A percentile compares a stretch with the other conserved stretches of the same genome.
phyloP scores from a whole-genome alignment of 2,888 invertebrate genomes.

The Platycnemis pennipes region DNA sequence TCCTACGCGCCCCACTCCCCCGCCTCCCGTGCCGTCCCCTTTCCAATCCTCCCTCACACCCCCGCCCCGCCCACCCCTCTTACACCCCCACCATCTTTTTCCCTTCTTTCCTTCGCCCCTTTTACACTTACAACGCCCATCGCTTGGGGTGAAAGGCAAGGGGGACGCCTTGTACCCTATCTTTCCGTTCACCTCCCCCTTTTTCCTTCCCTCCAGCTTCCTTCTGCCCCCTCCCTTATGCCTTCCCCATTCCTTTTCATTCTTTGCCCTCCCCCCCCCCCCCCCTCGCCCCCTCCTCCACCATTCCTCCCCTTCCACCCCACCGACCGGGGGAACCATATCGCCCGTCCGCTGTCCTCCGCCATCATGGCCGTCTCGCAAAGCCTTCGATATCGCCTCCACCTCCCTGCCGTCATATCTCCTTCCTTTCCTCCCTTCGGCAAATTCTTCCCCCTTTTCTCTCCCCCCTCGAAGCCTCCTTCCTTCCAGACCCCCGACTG shows the following conservation, averaged over 20 bases:
- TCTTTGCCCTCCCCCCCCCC: not conserved
- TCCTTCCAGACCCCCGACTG: not conserved
- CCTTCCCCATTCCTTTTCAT: not conserved
- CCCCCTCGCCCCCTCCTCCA: not conserved
- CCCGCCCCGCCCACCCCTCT: not conserved
- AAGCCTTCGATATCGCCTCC: constrained; percentile 51
- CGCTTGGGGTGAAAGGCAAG: not conserved
- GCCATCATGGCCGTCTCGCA: constrained; percentile 53
- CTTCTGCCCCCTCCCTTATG: not conserved
- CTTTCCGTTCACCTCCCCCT: not conserved
- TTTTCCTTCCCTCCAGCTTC: not conserved
- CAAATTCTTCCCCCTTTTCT: not conserved
- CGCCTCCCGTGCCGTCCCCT: not conserved
- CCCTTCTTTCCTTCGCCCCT: not conserved
- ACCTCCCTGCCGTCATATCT: not conserved
- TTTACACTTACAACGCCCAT: constrained; percentile 25
- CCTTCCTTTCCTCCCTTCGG: not conserved
- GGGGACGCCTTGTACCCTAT: constrained; percentile 11
- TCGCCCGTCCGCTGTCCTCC: not conserved
- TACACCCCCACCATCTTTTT: not conserved
- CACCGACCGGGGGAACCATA: not conserved
- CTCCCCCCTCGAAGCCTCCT: not conserved
- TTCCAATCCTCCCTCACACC: not conserved
- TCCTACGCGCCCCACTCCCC: not conserved
- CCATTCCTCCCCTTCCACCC: not conserved